These are phyloP conservation scores for Neomorphus geoffroyi DNA, from an alignment of 2,797 vertebrate species.

Conservation along the genomic window DNA sequence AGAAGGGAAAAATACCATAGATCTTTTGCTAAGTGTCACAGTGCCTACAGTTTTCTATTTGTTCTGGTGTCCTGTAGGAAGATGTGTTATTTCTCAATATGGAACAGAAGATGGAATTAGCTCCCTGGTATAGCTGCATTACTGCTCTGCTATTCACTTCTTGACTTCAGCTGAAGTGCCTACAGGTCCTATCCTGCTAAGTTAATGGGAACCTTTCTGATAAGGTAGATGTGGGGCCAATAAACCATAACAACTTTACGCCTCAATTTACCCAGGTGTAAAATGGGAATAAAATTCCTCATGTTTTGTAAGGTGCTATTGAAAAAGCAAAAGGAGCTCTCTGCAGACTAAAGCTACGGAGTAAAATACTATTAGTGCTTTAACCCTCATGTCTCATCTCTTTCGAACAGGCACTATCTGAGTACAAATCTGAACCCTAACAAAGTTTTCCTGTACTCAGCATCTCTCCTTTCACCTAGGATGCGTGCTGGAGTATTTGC, in stretches of 20 bases:
- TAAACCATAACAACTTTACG: constrained; percentile 44
- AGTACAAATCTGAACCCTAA: neutral
- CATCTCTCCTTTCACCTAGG: neutral
- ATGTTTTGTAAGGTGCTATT: neutral
- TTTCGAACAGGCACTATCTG: accelerated
- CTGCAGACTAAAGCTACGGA: neutral
- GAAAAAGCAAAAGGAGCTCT: neutral
- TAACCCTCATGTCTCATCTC: neutral
- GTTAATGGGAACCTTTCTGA: constrained; percentile 52
- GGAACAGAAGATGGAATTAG: constrained; percentile 33
- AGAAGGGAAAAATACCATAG: neutral
- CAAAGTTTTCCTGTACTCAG: neutral
- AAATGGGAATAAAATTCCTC: constrained; percentile 35
- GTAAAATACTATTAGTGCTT: constrained; percentile 11
- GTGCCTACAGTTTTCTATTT: constrained; percentile 21
- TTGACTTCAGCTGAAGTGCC: constrained; percentile 25
- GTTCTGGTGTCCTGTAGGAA: constrained; percentile 37
- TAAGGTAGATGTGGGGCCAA: constrained; percentile 35
- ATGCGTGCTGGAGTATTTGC: neutral
- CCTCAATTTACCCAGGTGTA: constrained; percentile 54
- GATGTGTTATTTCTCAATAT: constrained; percentile 7
- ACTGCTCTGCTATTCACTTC: constrained; percentile 16
- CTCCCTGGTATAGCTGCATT: neutral
- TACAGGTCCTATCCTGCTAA: constrained; percentile 23
- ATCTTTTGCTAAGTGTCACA: constrained; percentile 4